Percentiles rank a stretch among this genome's conserved stretches.
Evolutionary conservation across 2,888 invertebrate genomes (phyloP).

Genomic region (Drosophila yooni): DNA sequence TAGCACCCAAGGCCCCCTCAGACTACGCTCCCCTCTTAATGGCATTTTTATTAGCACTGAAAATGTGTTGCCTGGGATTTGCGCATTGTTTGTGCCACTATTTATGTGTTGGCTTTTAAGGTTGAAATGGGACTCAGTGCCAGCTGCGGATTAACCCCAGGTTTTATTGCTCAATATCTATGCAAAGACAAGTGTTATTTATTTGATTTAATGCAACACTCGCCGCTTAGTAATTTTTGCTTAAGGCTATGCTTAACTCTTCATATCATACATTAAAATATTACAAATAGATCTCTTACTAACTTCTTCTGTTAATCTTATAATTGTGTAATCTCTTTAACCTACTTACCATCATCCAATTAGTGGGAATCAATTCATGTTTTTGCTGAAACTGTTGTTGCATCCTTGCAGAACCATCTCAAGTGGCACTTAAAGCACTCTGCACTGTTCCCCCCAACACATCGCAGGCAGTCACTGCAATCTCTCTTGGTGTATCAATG

Average conservation of each 20-base stretch:
- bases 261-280: not conserved
- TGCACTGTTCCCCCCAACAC: not conserved
- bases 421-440: not conserved
- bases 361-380: not conserved
- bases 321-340: not conserved
- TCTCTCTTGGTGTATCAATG: constrained; percentile 49
- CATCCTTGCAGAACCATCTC: not conserved
- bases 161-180: constrained; percentile 13
- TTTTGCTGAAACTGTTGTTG: not conserved
- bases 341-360: not conserved
- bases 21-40: constrained; percentile 1
- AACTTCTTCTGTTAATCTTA: not conserved
- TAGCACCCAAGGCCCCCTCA: constrained; percentile 13
- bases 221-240: constrained; percentile 3
- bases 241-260: not conserved
- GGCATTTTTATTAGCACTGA: constrained; percentile 6
- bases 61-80: not conserved
- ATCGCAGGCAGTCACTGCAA: constrained; percentile 6
- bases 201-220: constrained; percentile 9
- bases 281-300: not conserved
- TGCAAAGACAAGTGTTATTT: constrained; percentile 9
- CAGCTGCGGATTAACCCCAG: constrained; percentile 14
- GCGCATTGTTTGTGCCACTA: constrained; percentile 12
- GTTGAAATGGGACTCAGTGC: not conserved
- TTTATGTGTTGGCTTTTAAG: constrained; percentile 18